Evolutionary conservation across 2,797 vertebrate genomes (phyloP), one percentile per base, ranked within the genome.

Genomic region (Artibeus jamaicensis): DNA sequence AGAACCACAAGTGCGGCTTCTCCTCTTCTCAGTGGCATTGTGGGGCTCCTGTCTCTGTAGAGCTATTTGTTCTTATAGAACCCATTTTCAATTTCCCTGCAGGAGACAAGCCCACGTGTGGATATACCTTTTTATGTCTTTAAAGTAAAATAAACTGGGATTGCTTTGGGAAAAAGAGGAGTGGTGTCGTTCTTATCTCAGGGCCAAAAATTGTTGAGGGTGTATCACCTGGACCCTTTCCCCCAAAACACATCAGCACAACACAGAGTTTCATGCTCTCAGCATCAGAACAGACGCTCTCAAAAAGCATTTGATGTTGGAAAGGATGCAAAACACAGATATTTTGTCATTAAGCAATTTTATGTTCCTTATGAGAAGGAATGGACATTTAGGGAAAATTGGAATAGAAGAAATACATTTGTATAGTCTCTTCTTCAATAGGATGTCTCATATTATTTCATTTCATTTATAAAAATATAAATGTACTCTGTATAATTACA

Each of bases 71-170:
- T 86, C 50, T 90, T 76, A 89, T 15, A 83, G 44, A 89, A 79
- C 9, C 29, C 50, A 67, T 70, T 92, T 96, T 96, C 73, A 74
- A 37, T 93, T 96, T 93, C 39, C 86, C 86, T 96, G 74, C 37
- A 96, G 84, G 77, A 85, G 53, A 74, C 39, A 95, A 68, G 46
- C 10, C 4, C 2, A 18, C 21, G 84, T 76, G 81, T 34, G 89
- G 57, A 86, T 89, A n/a, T 10, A 55, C 42, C 76, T 71, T 79
- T 79, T 84, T 84, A 55, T 26, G 78, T 14, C 9, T 76, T 94
- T 94, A 77, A 89, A 95, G 32, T 79, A 81, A 92, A 95, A 73
- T 68, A 39, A 65, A 55, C 70, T 71, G 21, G 37, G 42, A 86
- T 74, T 82, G 37, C 37, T 81, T 85, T 95, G 89, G 68, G 32